Evolutionary conservation across 2,888 invertebrate genomes (phyloP), one percentile per base, ranked within the genome.

Genomic region (Schrankia costaestrigalis): DNA sequence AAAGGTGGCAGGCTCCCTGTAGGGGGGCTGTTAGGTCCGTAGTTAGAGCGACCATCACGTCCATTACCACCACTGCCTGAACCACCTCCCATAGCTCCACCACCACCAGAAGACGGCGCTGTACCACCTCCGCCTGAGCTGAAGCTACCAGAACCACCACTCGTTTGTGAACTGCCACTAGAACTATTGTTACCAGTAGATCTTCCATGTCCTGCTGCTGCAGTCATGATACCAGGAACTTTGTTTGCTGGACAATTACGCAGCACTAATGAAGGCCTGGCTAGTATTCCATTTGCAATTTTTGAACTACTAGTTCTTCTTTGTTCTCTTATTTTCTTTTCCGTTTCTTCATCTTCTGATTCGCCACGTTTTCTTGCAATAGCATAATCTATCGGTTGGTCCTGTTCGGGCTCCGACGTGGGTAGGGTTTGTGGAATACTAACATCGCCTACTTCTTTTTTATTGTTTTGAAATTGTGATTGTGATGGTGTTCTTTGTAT

Each of bases 1-100:
- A 96, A 96, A 1, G 95, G 95, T n/a, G 96, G 96, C 41, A 96
- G 82, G 31, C 95, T 94, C 8, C 95, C 95, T 0, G 95, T 95
- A 1, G 95, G 95, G 31, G 95, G 95, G 58, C 95, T 95, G 55
- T 94, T 95, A 4, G 95, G 95, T 2, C 95, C 95, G 69, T 95
- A 95, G 72, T 95, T 95, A 41, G 94, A 93, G 28, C 95, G 90
- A 0, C 95, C 95, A 69, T 95, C 95, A 23, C 95, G 90, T 1
- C 95, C 95, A 40, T 90, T 90, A 43, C 93, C 92, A 65, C 95
- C 94, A 22, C 94, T 95, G 15, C 94, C 94, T 2, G 93, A 93
- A 0, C 92, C 92, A 3, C 93, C 91, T 11, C 91, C 91, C 11
- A 92, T 87, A 0, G 91, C 90, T 9, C 90, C 90, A 15, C 91